These are phyloP conservation scores for Microchrysa polita DNA, from an alignment of 2,888 invertebrate species.

Conservation along the genomic window DNA sequence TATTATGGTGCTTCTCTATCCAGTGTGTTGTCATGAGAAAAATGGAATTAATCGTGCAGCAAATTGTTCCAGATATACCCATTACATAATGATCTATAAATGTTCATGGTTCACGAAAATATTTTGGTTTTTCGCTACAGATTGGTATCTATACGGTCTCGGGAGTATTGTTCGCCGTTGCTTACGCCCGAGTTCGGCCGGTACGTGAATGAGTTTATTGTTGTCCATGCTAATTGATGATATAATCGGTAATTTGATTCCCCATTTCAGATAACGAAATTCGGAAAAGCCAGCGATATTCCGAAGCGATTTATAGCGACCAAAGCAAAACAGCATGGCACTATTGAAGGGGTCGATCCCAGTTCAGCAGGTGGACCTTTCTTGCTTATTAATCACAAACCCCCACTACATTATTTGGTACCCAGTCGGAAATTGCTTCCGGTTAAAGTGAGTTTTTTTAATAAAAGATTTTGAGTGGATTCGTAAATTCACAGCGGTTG, in stretches of 20 bases:
- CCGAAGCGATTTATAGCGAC: slow-evolving; percentile 69
- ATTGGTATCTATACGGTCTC: slow-evolving; percentile 48
- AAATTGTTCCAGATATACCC: background rate
- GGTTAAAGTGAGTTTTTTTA: slow-evolving; percentile 64
- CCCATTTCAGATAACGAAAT: slow-evolving; percentile 69
- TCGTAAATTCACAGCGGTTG: too few relatives aligned
- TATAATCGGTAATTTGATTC: background rate
- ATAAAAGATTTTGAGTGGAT: background rate
- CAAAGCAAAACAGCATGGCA: slow-evolving; percentile 67
- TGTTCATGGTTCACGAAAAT: background rate
- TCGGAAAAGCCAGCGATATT: slow-evolving; percentile 69
- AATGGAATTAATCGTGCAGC: background rate
- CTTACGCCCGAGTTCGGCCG: slow-evolving; percentile 49
- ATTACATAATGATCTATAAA: slow-evolving; percentile 11
- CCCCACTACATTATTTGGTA: slow-evolving; percentile 68
- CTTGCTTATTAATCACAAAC: slow-evolving; percentile 68
- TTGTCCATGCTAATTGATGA: background rate
- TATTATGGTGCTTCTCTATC: background rate
- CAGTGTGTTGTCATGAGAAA: slow-evolving; percentile 1
- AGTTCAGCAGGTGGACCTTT: slow-evolving; percentile 61
- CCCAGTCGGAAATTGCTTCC: slow-evolving; percentile 57
- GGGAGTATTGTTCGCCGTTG: slow-evolving; percentile 48
- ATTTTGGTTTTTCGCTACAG: slow-evolving; percentile 33
- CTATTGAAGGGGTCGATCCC: slow-evolving; percentile 67
- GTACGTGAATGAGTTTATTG: slow-evolving; percentile 32